Evolutionary conservation across 2,888 invertebrate genomes (phyloP).

Genomic region (Lithophane socia): DNA sequence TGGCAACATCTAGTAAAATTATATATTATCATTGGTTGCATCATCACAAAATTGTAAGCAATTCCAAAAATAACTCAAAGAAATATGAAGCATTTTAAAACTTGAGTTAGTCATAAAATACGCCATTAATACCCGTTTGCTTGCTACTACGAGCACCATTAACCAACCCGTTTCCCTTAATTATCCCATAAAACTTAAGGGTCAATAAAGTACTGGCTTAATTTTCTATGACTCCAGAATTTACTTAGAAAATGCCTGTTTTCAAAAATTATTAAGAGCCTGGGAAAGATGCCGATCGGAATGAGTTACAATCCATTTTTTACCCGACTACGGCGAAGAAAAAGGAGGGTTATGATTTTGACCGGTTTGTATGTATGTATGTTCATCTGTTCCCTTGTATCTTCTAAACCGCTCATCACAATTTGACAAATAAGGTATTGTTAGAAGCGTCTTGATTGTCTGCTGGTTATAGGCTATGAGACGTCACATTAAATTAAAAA

Average conservation of each 20-base stretch:
- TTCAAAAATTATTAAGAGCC: constrained; percentile 24
- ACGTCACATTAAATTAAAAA: too few relatives aligned
- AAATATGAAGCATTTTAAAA: constrained; percentile 37
- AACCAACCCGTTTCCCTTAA: constrained; percentile 59
- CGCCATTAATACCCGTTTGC: constrained; percentile 56
- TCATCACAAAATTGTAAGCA: constrained; percentile 15
- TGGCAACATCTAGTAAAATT: too few relatives aligned
- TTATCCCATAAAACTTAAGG: constrained; percentile 65
- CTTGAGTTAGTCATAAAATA: constrained; percentile 40
- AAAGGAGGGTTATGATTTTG: too few relatives aligned
- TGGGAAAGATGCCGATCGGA: constrained; percentile 22
- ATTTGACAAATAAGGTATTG: too few relatives aligned
- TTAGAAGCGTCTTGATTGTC: too few relatives aligned
- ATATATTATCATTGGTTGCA: background rate
- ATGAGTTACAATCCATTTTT: constrained; percentile 8
- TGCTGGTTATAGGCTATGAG: too few relatives aligned
- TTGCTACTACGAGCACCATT: constrained; percentile 59
- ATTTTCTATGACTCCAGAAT: constrained; percentile 64
- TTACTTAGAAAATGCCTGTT: constrained; percentile 42
- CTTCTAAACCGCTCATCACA: too few relatives aligned
- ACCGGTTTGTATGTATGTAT: too few relatives aligned
- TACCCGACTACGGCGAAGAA: too few relatives aligned
- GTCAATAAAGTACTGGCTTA: constrained; percentile 65
- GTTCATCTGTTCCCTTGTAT: too few relatives aligned
- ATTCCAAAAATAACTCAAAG: constrained; percentile 14